Base-by-base conservation (phyloP, 2,888 invertebrate species). In the Timema cristinae region DNA sequence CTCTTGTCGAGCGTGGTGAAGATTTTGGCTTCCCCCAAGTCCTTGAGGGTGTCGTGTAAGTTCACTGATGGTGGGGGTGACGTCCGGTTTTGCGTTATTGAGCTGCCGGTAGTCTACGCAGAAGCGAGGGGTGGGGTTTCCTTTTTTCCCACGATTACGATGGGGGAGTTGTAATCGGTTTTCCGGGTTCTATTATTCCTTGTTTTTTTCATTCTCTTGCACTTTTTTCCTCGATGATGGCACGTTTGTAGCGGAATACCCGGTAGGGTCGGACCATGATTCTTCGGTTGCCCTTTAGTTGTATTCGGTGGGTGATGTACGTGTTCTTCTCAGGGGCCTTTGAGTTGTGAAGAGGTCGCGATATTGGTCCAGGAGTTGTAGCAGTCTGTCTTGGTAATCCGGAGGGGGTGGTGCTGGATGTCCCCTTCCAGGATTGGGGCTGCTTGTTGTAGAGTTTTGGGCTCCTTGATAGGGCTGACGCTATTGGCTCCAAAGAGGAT, bases 101-200 rank as follows among this genome's bases (percentile, higher is more conserved):
- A 76, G 50, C n/a, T 63, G 51, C 15, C 73, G 56, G 47, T 71
- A 75, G 68, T 75, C 68, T 6, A 73, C 69, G 56, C 73, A 73
- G 50, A 72, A n/a, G 56, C n/a, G 10, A 11, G 78, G 66, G 10
- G 73, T 68, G 56, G 6, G 78, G 77, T 63, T n/a, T n/a, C 77
- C 48, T 69, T 66, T 72, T 59, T 51, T 48, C 54, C n/a, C 6
- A 67, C 71, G 7, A 72, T 66, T 5, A 72, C 72, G 8, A 72
- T 70, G n/a, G 63, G 32, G 72, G n/a, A 67, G 13, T 71, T 49
- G 67, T 56, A 72, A 8, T 66, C 59, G 54, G 69, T 69, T 7
- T 52, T 15, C 5, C 48, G 11, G 61, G 16, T 61, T 61, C 16
- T 8, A n/a, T n/a, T n/a, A 61, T 61, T 10, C 48, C 61, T 61